phyloP scores from a whole-genome alignment of 2,888 invertebrate genomes.

The Apamea anceps region DNA sequence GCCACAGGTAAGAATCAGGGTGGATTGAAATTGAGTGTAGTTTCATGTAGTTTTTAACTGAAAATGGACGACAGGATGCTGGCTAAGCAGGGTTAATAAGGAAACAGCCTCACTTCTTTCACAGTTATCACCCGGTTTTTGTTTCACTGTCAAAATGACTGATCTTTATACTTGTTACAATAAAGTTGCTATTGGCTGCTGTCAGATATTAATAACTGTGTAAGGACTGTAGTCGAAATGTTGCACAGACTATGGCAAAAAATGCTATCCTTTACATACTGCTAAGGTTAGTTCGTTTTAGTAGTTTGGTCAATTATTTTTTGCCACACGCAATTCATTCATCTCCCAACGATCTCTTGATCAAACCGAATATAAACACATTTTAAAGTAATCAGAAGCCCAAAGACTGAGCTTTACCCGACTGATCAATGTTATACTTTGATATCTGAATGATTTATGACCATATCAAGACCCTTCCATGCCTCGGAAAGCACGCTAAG shows the following conservation, averaged over 20 bases:
- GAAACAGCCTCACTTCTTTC: neutral
- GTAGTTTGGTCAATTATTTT: neutral
- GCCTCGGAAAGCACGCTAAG: neutral
- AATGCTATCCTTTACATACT: neutral
- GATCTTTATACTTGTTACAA: neutral
- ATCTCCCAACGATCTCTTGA: no score
- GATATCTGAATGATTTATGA: neutral
- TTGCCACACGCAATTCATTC: neutral
- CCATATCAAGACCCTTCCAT: neutral
- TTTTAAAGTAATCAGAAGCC: neutral
- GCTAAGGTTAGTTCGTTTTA: neutral
- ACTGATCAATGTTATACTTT: neutral
- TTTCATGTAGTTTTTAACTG: neutral
- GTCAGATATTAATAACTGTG: neutral
- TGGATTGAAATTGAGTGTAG: neutral
- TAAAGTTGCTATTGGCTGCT: neutral
- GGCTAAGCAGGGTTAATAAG: neutral
- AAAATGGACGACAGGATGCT: neutral
- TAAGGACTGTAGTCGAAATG: neutral
- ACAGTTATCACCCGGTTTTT: neutral
- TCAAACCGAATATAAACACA: neutral
- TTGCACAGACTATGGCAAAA: neutral
- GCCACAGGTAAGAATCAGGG: slow-evolving; percentile 89
- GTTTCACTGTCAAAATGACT: neutral
- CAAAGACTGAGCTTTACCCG: neutral